Base-by-base conservation (phyloP, 2,888 invertebrate species). In the Acleris sparsana region DNA sequence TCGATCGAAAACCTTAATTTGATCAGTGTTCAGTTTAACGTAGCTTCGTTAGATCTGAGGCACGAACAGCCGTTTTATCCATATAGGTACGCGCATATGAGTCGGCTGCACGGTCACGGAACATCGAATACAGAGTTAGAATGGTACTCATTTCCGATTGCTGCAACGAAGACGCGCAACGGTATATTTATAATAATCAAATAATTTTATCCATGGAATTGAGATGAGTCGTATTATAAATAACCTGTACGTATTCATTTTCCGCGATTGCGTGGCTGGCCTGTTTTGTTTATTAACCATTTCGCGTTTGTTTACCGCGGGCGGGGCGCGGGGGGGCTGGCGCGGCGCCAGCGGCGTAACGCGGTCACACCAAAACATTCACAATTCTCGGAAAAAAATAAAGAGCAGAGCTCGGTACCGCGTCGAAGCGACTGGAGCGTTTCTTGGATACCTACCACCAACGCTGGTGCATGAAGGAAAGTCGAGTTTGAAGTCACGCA, bases 321-420 rank as follows among this genome's bases (percentile, higher is more conserved):
- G 66, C 67, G 63, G 66, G 63, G 70, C 66, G 73, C 63, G 70
- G 59, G 70, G 65, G 66, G 70, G 59, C 76, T 86, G 86, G 87
- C 88, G 84, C 71, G 63, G 68, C 76, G 87, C 88, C 87, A 86
- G 57, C 52, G 68, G 74, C 78, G 79, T 80, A 83, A 80, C 83
- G 83, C 86, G 84, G 82, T 82, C 86, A 81, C 84, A 85, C 80
- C 81, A 84, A 87, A 88, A 87, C 88, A 86, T 82, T 80, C 80
- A 72, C 78, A 82, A 82, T 87, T 87, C 84, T 80, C 78, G 80
- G 79, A 80, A 85, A 87, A 86, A 85, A 83, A 81, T 79, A 78
- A 77, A 77, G 70, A 88, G 94, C 95, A 82, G 94, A 94, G 29
- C 83, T 94, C 94, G 5, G 94, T 94, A 82, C 93, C 93, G 53